Base-by-base conservation (phyloP, 2,797 vertebrate genomes). In the Caiman crocodilus region DNA sequence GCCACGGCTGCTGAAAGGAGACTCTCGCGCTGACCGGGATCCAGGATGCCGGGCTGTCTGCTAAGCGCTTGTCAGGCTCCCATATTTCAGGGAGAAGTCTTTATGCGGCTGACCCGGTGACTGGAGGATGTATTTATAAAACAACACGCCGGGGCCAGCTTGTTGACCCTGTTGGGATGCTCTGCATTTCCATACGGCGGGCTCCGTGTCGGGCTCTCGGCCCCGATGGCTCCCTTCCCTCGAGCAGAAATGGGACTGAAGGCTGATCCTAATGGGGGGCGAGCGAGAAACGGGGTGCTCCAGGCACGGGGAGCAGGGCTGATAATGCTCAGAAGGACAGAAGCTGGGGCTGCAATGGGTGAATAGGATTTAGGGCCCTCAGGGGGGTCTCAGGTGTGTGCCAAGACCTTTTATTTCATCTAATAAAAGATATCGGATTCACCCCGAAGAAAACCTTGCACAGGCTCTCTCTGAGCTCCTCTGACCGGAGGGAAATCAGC, bases 21-120 rank as follows among this genome's bases (percentile, higher is more conserved):
- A 90, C 92, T 92, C 95, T 96, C 89, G 35, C 92, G n/a, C 89
- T 94, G 93, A 94, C 94, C 76, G 88, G 56, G 94, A 96, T 92
- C 92, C 92, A 87, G 94, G 94, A 95, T 94, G 96, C 93, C 42
- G 84, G 79, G 91, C 89, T 78, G 91, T 96, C 94, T 96, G 95
- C 95, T 96, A 94, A 93, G 91, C 93, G 93, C 95, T 96, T 96
- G 95, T 96, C 94, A 96, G 91, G 91, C 74, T 88, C 94, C 87
- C 69, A 5, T 94, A 87, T 94, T 94, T 95, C 95, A 93, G 87
- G 92, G 85, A 94, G 79, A 92, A 91, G 26, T 20, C 93, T 94
- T 95, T 92, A 94, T 90, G 87, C 0, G 0, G 67, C 78, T 96
- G 92, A 96, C 92, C 90, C 3, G 56, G 78, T 90, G 94, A 90